These are phyloP conservation scores for Ptychoptera contaminata DNA, from an alignment of 2,888 invertebrate species.

Conservation along the genomic window DNA sequence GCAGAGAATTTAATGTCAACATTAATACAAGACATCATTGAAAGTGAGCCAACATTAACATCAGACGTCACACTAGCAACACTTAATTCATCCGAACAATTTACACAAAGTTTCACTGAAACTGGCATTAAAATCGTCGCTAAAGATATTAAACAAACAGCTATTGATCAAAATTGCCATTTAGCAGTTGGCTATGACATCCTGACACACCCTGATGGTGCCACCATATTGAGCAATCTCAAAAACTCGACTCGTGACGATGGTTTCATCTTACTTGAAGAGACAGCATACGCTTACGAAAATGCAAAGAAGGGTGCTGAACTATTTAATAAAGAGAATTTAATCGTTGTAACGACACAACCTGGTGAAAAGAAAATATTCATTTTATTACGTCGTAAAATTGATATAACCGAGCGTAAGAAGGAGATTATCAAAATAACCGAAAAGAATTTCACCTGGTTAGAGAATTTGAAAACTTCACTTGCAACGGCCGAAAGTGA, in stretches of 20 bases:
- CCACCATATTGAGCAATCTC: conserved; percentile 38
- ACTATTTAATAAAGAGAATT: conserved; percentile 27
- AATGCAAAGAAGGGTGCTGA: conserved; percentile 26
- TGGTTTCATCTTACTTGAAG: conserved; percentile 61
- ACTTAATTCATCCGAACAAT: conserved; percentile 36
- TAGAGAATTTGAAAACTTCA: conserved; percentile 61
- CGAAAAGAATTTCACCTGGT: conserved; percentile 62
- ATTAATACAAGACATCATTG: conserved; percentile 42
- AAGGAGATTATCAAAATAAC: conserved; percentile 46
- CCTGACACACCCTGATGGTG: conserved; percentile 39
- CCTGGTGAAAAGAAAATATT: conserved; percentile 45
- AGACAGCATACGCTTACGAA: conserved; percentile 35
- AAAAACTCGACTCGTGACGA: conserved; percentile 44
- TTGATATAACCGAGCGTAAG: conserved; percentile 18
- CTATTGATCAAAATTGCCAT: conserved; percentile 52
- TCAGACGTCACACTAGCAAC: conserved; percentile 44
- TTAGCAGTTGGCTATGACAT: conserved; percentile 51
- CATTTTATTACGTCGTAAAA: conserved; percentile 41
- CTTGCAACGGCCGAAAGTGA: conserved; percentile 47
- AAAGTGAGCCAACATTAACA: conserved; percentile 57
- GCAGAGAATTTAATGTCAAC: conserved; percentile 50
- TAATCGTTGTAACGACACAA: conserved; percentile 45
- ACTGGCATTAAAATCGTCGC: conserved; percentile 44
- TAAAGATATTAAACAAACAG: conserved; percentile 41
- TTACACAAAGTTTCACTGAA: conserved; percentile 38